phyloP scores from a whole-genome alignment of 2,888 invertebrate genomes.

The Monoplex corrugatus region DNA sequence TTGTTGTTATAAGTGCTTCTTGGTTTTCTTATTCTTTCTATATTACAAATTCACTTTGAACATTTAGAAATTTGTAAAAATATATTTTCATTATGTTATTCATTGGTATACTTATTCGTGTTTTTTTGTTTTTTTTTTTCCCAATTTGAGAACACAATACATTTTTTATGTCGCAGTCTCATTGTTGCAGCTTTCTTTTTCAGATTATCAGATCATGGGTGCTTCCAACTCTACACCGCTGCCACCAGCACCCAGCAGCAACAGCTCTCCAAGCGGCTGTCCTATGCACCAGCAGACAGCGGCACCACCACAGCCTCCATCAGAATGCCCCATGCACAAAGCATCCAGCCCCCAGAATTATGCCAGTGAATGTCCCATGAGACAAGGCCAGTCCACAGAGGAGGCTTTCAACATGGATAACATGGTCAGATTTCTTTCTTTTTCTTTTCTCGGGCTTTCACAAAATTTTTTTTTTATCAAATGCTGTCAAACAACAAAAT shows the following conservation, averaged over 20 bases:
- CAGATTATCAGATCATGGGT: conserved; percentile 54
- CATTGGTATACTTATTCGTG: no score
- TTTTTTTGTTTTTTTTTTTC: not conserved
- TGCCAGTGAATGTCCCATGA: conserved; percentile 88
- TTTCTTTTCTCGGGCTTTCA: no score
- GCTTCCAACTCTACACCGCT: conserved; percentile 56
- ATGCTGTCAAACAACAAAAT: no score
- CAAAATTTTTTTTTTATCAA: no score
- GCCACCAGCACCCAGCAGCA: conserved; percentile 11
- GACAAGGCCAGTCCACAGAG: conserved; percentile 82
- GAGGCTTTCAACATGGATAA: conserved; percentile 56
- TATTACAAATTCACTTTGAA: no score
- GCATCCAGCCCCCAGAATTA: conserved; percentile 39
- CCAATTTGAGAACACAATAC: not conserved
- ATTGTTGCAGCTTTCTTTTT: not conserved
- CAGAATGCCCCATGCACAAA: conserved; percentile 61
- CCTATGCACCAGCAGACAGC: conserved; percentile 58
- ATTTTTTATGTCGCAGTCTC: not conserved
- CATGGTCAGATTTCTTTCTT: no score
- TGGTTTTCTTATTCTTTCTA: no score
- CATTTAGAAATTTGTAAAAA: no score
- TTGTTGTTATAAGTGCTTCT: no score
- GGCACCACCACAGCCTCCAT: conserved; percentile 25
- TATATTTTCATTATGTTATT: no score
- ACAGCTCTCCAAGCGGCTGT: conserved; percentile 61